Evolutionary conservation across 2,888 invertebrate genomes (phyloP).

Genomic region (Electrophaes corylata): DNA sequence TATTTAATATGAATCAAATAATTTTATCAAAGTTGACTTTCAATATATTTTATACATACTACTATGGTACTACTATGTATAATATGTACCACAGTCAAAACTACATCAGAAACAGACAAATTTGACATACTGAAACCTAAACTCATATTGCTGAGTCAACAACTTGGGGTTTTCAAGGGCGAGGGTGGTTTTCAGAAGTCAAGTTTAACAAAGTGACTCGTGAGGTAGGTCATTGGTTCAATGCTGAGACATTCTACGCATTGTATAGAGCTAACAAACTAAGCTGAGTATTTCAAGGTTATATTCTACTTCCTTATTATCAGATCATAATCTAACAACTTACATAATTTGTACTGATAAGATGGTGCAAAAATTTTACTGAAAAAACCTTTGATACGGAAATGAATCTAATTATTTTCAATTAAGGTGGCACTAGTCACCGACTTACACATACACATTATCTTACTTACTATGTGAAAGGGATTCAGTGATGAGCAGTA

Average conservation of each 20-base stretch:
- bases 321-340: background rate
- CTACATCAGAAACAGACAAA: background rate
- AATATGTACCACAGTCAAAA: too few relatives aligned
- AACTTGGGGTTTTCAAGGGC: constrained; percentile 20
- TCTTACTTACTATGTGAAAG: too few relatives aligned
- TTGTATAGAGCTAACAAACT: background rate
- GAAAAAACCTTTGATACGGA: too few relatives aligned
- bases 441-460: too few relatives aligned
- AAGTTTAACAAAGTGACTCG: constrained; percentile 14
- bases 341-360: constrained; percentile 3
- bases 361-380: background rate
- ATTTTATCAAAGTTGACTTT: too few relatives aligned
- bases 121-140: background rate
- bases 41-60: too few relatives aligned
- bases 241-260: constrained; percentile 9
- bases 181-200: constrained; percentile 22
- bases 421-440: too few relatives aligned
- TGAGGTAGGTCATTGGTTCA: constrained; percentile 27
- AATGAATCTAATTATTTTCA: too few relatives aligned
- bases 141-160: background rate
- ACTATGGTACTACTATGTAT: too few relatives aligned
- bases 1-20: too few relatives aligned
- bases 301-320: background rate
- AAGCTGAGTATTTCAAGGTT: background rate
- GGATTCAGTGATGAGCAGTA: too few relatives aligned